A percentile compares a stretch with the other conserved stretches of the same genome.
Conservation (phyloP, 2,113 vertebrate genomes). For the Okapia johnstoni region DNA sequence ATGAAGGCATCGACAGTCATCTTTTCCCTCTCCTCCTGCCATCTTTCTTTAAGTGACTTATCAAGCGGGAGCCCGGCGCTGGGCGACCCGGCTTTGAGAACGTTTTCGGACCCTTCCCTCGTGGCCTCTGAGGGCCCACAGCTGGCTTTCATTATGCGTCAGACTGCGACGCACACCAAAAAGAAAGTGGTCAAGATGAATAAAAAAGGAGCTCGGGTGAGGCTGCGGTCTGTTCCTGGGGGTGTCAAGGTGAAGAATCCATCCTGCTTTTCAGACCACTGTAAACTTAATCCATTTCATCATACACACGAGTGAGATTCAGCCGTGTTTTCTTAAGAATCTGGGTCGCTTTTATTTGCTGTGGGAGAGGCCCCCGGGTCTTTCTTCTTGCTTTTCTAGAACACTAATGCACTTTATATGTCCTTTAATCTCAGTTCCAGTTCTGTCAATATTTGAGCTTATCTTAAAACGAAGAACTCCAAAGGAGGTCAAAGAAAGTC, state of each 20-base stretch:
- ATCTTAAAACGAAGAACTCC: conserved; percentile 74
- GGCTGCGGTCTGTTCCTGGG: neutral
- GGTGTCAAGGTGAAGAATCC: neutral
- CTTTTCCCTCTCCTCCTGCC: neutral
- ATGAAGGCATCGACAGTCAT: neutral
- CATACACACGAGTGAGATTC: neutral
- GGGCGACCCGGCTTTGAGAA: neutral
- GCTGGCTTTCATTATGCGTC: neutral
- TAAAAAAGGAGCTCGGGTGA: neutral
- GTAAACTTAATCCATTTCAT: neutral
- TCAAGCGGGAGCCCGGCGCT: neutral
- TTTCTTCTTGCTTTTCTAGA: conserved; percentile 44
- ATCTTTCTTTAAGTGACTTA: neutral
- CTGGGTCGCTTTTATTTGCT: conserved; percentile 9
- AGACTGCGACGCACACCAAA: neutral
- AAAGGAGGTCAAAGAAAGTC: conserved; percentile 62
- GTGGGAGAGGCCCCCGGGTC: neutral
- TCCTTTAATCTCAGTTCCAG: conserved; percentile 66
- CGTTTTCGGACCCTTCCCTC: accelerated
- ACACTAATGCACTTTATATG: conserved; percentile 43
- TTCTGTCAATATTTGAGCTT: conserved; percentile 79
- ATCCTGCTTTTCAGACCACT: neutral
- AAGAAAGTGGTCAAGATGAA: conserved; percentile 22
- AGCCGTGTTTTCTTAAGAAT: conserved; percentile 41
- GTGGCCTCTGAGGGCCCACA: neutral